A percentile compares a stretch with the other conserved stretches of the same genome.
These are phyloP conservation scores for Pangasius djambal DNA, from an alignment of 2,797 vertebrate genomes.

Conservation along the genomic window DNA sequence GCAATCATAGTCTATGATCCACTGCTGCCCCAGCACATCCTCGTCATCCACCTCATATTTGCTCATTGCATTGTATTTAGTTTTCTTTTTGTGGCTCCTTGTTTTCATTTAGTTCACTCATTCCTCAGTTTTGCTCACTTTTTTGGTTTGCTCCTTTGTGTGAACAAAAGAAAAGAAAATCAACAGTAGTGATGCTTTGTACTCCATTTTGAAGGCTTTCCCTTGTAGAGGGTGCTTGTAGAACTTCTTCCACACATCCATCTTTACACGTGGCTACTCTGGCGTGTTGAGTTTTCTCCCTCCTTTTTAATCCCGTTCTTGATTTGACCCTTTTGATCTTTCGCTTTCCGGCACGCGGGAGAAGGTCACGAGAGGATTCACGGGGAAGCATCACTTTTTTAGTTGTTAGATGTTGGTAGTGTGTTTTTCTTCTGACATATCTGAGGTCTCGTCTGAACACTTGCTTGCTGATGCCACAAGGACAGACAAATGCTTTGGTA, in stretches of 20 bases:
- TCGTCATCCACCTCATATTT: slow-evolving; percentile 62
- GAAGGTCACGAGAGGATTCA: slow-evolving; percentile 63
- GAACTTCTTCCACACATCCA: slow-evolving; percentile 50
- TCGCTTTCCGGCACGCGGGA: slow-evolving; percentile 69
- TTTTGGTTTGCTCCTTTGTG: slow-evolving; percentile 64
- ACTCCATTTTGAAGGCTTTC: slow-evolving; percentile 62
- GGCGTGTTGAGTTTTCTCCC: slow-evolving; percentile 46
- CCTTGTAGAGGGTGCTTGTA: slow-evolving; percentile 50
- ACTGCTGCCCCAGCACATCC: slow-evolving; percentile 53
- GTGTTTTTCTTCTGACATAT: slow-evolving; percentile 62
- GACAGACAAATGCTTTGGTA: slow-evolving; percentile 78
- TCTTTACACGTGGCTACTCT: slow-evolving; percentile 39
- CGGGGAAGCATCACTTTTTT: slow-evolving; percentile 63
- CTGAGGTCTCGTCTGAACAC: slow-evolving; percentile 76
- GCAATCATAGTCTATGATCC: slow-evolving; percentile 60
- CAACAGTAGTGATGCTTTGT: slow-evolving; percentile 47
- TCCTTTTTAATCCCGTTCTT: slow-evolving; percentile 34
- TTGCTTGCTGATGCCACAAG: slow-evolving; percentile 62
- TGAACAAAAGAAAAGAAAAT: slow-evolving; percentile 44
- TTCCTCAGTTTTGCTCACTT: slow-evolving; percentile 71
- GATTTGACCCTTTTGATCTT: slow-evolving; percentile 64
- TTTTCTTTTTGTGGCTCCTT: slow-evolving; percentile 54
- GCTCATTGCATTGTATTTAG: slow-evolving; percentile 72
- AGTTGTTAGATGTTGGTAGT: slow-evolving; percentile 34
- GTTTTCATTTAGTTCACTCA: slow-evolving; percentile 66